phyloP scores from a whole-genome alignment of 2,113 vertebrate genomes.

The Aptenodytes patagonicus region DNA sequence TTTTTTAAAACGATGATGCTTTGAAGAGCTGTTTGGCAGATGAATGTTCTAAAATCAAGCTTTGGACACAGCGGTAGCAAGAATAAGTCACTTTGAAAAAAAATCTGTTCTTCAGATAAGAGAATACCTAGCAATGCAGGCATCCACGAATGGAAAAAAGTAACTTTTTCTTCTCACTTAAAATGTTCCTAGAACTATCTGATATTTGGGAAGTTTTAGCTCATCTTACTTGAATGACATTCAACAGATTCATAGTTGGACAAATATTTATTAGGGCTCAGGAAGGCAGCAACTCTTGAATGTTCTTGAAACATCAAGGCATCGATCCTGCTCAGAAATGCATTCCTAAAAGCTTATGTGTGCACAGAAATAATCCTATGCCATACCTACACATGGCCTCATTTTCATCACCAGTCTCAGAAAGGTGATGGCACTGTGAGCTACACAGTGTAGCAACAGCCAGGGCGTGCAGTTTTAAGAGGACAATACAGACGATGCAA shows the following conservation, averaged over 20 bases:
- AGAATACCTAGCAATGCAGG: not conserved
- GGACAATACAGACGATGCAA: not conserved
- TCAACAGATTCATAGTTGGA: slow-evolving; percentile 23
- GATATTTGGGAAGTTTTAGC: not conserved
- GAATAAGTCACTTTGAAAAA: not conserved
- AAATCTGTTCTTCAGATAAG: not conserved
- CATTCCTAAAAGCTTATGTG: slow-evolving; percentile 35
- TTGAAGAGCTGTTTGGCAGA: not conserved
- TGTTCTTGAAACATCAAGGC: slow-evolving; percentile 54
- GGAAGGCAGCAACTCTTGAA: slow-evolving; percentile 37
- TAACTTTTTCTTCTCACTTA: not conserved
- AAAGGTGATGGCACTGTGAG: not conserved
- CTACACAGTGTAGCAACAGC: not conserved
- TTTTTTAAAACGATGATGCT: not conserved
- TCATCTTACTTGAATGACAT: not conserved
- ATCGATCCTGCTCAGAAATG: slow-evolving; percentile 31
- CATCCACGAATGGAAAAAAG: not conserved
- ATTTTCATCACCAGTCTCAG: not conserved
- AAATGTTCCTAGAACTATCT: not conserved
- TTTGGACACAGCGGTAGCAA: not conserved
- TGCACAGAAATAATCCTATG: not conserved
- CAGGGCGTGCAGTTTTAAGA: not conserved
- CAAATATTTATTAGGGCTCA: slow-evolving; percentile 22
- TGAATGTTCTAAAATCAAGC: not conserved
- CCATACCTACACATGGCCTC: not conserved